Evolutionary conservation across 2,113 vertebrate genomes (phyloP).

Genomic region (Mystacornis crossleyi): DNA sequence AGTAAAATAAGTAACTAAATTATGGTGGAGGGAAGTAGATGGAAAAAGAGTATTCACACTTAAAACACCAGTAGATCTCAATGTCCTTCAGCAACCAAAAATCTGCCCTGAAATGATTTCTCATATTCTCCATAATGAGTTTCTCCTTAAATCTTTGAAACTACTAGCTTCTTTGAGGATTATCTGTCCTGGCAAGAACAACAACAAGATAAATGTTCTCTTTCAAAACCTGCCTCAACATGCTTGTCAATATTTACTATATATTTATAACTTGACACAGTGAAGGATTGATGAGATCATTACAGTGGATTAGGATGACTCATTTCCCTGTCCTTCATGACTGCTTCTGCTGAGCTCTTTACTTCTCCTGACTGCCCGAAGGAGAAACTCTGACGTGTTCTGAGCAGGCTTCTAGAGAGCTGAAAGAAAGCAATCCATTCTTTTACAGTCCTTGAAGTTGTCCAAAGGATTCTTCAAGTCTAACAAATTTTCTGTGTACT

Average conservation of each 20-base stretch:
- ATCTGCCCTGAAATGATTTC: not conserved
- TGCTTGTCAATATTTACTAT: not conserved
- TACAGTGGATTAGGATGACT: slow-evolving; percentile 8
- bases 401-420: not conserved
- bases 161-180: not conserved
- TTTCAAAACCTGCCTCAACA: not conserved
- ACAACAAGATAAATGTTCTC: not conserved
- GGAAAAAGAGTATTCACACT: not conserved
- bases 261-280: not conserved
- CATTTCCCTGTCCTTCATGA: not conserved
- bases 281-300: not conserved
- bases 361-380: not conserved
- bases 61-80: not conserved
- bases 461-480: not conserved
- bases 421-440: not conserved
- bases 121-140: not conserved
- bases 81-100: not conserved
- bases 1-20: not conserved
- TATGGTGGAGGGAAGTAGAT: not conserved
- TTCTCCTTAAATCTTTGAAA: not conserved
- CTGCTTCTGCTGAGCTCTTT: not conserved
- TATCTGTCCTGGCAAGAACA: not conserved
- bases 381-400: not conserved
- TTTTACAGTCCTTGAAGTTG: not conserved
- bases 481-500: not conserved